These are phyloP conservation scores for Nothobranchius furzeri DNA, from an alignment of 2,113 vertebrate species.

Conservation along the genomic window DNA sequence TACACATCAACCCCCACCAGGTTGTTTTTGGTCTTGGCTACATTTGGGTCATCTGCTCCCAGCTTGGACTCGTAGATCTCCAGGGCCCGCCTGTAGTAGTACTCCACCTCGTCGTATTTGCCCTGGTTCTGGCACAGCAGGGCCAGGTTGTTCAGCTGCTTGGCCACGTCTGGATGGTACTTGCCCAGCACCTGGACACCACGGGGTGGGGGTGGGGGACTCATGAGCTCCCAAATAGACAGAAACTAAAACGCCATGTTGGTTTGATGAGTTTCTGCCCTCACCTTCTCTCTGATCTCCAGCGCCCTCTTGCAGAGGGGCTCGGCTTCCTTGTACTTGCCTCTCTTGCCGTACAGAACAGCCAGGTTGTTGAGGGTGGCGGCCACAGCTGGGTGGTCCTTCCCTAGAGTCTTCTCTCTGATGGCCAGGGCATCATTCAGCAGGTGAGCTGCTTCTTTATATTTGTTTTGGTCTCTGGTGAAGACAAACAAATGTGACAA, in stretches of 20 bases:
- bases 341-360: conserved; percentile 87
- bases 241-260: too few species aligned
- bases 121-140: conserved; percentile 98
- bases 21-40: conserved; percentile 98
- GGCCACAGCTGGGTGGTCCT: conserved; percentile 87
- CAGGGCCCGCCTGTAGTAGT: conserved; percentile 92
- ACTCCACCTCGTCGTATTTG: conserved; percentile 97
- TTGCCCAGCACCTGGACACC: conserved; percentile 69
- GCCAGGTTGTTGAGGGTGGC: conserved; percentile 90
- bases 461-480: conserved; percentile 89
- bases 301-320: conserved; percentile 88
- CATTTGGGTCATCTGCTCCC: conserved; percentile 93
- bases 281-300: conserved; percentile 89
- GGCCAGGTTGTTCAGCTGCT: conserved; percentile 97
- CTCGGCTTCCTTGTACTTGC: conserved; percentile 89
- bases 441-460: conserved; percentile 89
- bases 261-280: too few species aligned
- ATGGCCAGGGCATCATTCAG: conserved; percentile 90
- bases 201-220: not conserved
- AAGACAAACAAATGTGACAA: not conserved
- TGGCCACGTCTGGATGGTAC: conserved; percentile 93
- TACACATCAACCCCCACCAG: conserved; percentile 78
- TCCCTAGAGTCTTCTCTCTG: conserved; percentile 89
- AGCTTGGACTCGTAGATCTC: conserved; percentile 95
- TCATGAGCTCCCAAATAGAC: not conserved